Evolutionary conservation across 1,140 invertebrate species (phyloP), one percentile per base, ranked within the genome.

Genomic region (Zophobas atratus): DNA sequence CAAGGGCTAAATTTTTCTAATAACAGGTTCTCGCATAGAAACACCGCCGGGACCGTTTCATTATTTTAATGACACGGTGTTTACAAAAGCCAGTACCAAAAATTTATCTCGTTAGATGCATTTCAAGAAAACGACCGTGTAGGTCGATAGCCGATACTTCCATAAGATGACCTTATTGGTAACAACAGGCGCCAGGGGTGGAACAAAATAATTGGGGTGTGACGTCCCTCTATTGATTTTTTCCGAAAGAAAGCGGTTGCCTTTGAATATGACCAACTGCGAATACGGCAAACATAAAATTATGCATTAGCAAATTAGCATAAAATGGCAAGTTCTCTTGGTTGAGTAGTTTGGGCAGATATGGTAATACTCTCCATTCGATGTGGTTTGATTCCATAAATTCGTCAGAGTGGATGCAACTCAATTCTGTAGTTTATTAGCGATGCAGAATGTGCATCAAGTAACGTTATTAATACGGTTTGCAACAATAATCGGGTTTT

Each of bases 381-480:
- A 33, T 60, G 35, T 67, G 6, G 20, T 5, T 33, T 32, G 38
- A 41, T 67, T 67, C 38, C 38, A 67, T 67, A 67, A 41, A 67
- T 67, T 67, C 60, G 60, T 67, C 60, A 67, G 60, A 1, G 41
- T 48, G 39, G 56, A 60, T 67, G 38, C 38, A 67, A 67, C 60
- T 67, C 60, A 67, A 67, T 67, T 67, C 60, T 43, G 60, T 32
- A 67, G 60, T 67, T 67, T 67, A 70, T 70, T 76, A 70, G 63
- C 53, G 43, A 70, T 76, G 60, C 60, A 70, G 41, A 76, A 75
- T 75, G 74, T 53, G 67, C 75, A 76, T 38, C 77, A 77, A 76
- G 76, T 80, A 80, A 80, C 77, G 53, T 56, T 75, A 80, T 80
- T 80, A 80, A 63, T 70, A 71, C 74, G 73, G 70, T 79, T 76